Evolutionary conservation across 2,797 vertebrate species (phyloP).

Genomic region (Pteronotus mesoamericanus): DNA sequence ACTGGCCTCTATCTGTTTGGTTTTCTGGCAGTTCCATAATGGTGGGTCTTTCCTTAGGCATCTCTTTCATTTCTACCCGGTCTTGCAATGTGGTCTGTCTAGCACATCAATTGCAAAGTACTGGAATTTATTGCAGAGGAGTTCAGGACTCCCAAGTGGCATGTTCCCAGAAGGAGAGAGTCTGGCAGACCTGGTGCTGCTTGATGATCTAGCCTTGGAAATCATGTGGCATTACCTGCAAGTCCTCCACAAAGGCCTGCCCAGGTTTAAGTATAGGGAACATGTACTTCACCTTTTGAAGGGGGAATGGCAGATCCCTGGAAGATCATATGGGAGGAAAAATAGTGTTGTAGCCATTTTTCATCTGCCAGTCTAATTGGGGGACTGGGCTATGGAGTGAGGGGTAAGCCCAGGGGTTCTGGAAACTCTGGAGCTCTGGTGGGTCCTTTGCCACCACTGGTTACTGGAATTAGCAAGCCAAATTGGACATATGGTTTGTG

Average conservation of each 20-base stretch:
- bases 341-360: neutral
- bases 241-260: neutral
- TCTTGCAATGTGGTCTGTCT: neutral
- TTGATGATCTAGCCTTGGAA: neutral
- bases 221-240: neutral
- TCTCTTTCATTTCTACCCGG: neutral
- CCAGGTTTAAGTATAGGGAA: accelerated
- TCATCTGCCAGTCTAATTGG: neutral
- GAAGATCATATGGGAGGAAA: neutral
- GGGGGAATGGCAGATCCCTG: neutral
- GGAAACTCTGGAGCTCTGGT: neutral
- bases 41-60: neutral
- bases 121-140: neutral
- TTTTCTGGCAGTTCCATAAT: neutral
- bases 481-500: neutral
- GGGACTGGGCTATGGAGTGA: neutral
- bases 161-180: neutral
- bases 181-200: neutral
- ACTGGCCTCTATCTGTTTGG: neutral
- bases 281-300: accelerated
- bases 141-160: neutral
- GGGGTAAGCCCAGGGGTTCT: neutral
- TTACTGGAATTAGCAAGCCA: neutral
- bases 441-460: neutral
- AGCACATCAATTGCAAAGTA: neutral